A percentile compares a stretch with the other conserved stretches of the same genome.
These are phyloP conservation scores for Scytalopus superciliaris DNA, from an alignment of 2,113 vertebrate species.

Conservation along the genomic window DNA sequence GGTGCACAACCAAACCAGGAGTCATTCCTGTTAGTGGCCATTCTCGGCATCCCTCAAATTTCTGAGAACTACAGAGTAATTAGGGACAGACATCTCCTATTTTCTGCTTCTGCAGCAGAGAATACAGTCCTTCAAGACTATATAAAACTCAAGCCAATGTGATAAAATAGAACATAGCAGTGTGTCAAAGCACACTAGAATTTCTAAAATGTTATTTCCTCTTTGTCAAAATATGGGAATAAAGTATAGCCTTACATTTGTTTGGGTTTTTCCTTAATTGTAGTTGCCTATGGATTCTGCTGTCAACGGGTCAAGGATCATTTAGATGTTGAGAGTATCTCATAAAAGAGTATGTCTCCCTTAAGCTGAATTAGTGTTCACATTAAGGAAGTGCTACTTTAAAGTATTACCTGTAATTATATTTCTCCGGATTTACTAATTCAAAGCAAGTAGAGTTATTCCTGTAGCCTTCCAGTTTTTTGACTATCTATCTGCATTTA, in stretches of 20 bases:
- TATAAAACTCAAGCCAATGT: background rate
- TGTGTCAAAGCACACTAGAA: background rate
- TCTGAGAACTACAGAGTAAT: background rate
- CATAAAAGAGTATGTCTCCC: background rate
- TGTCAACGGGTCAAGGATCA: background rate
- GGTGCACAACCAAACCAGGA: background rate
- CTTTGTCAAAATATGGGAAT: background rate
- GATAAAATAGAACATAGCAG: background rate
- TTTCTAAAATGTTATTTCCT: background rate
- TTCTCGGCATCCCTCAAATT: background rate
- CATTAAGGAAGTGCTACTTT: background rate
- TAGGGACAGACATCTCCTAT: background rate
- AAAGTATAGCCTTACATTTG: background rate
- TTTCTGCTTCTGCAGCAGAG: background rate
- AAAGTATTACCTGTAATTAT: background rate
- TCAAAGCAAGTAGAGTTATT: background rate
- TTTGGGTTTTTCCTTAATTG: background rate
- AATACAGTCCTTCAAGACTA: background rate
- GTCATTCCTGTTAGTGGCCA: background rate
- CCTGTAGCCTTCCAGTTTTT: background rate
- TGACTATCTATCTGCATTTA: background rate
- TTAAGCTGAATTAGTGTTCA: background rate
- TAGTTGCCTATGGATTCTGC: background rate
- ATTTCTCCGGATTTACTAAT: background rate
- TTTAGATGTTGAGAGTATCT: background rate